Base-by-base conservation (phyloP, 1,140 invertebrate genomes). In the Scaptodrosophila lebanonensis region DNA sequence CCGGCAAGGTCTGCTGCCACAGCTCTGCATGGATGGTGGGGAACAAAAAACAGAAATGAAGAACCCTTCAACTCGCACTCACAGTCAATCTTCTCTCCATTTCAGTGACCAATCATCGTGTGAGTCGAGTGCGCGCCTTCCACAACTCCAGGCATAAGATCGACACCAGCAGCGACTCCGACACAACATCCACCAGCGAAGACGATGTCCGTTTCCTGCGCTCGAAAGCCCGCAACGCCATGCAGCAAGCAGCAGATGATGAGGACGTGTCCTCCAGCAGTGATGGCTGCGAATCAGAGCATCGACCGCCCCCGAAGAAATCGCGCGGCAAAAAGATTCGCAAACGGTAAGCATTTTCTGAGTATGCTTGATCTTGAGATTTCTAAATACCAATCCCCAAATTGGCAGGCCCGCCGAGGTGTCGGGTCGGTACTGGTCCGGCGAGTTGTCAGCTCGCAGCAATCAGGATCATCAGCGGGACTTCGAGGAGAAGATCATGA, bases 391-490 rank as follows among this genome's bases (percentile, higher is more conserved):
- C 18, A 18, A 7, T 39, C 15, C 27, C 5, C 27, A 29, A 29
- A 29, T 43, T 35, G 8, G 1, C 12, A 83, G 83, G 6, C 64
- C 82, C 15, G 56, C 77, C 20, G 84, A 85, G 44, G 66, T 69
- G 3, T 71, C 76, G 16, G 89, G 88, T 15, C 88, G 91, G 32
- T 89, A 91, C 60, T 95, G 94, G 94, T 91, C 91, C 47, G 76
- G 89, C 5, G 91, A 93, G 54, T 87, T 93, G 33, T 93, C 92
- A 1, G 91, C 93, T 16, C 89, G 94, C 54, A 94, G 92, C 69
- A 95, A 95, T 87, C 94, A 95, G 85, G 94, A 95, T 82, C 92
- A 93, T 68, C 94, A 95, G 85, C 87, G 94, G 15, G 91, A 94
- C 38, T 93, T 91, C 70, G 94, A 95, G 86, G 94, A 95, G 88